Evolutionary conservation across 2,113 vertebrate genomes (phyloP).

Genomic region (Scolopax mira): DNA sequence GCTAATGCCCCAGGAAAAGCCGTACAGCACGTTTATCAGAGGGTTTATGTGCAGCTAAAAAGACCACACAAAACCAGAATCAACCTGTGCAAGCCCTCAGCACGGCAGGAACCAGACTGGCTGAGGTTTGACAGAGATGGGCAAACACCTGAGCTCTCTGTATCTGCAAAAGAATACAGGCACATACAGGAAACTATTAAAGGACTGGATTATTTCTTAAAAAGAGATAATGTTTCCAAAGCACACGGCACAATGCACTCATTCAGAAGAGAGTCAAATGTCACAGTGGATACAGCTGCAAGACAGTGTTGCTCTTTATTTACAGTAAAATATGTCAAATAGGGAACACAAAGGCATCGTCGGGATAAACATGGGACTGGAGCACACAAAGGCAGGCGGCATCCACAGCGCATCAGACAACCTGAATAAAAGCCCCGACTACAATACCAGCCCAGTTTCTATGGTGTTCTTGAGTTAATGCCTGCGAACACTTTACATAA

Average conservation of each 20-base stretch:
- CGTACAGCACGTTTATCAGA: not conserved
- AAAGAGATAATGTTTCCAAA: constrained; percentile 40
- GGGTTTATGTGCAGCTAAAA: not conserved
- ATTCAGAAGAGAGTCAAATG: constrained; percentile 58
- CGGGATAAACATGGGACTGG: constrained; percentile 23
- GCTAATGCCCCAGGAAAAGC: not conserved
- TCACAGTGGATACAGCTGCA: constrained; percentile 56
- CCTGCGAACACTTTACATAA: constrained; percentile 11
- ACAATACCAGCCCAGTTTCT: constrained; percentile 44
- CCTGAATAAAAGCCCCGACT: constrained; percentile 24
- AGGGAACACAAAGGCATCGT: constrained; percentile 39
- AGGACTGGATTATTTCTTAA: constrained; percentile 35
- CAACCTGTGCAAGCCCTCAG: not conserved
- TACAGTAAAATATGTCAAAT: constrained; percentile 60
- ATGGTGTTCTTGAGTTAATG: constrained; percentile 13
- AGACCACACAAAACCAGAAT: not conserved
- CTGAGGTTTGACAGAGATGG: not conserved
- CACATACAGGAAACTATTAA: constrained; percentile 4
- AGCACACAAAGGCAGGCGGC: constrained; percentile 50
- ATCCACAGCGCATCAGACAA: constrained; percentile 27
- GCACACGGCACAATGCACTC: constrained; percentile 5
- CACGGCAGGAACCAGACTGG: not conserved
- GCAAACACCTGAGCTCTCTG: not conserved
- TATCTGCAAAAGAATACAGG: not conserved
- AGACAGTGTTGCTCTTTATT: constrained; percentile 50